These are phyloP conservation scores for Gallirallus australis DNA, from an alignment of 2,797 vertebrate genomes.

Conservation along the genomic window DNA sequence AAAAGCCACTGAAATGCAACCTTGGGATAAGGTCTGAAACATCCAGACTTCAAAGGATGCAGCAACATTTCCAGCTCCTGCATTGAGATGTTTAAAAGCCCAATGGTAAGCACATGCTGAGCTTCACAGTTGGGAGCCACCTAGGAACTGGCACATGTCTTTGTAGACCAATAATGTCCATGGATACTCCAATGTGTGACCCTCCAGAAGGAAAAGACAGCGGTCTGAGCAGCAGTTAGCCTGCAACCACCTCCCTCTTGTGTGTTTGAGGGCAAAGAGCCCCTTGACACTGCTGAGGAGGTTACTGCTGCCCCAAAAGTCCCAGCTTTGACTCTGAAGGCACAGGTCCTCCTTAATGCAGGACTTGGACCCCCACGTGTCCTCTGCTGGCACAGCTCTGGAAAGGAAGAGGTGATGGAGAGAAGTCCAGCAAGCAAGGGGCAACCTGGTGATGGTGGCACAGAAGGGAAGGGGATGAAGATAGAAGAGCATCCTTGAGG, in stretches of 20 bases:
- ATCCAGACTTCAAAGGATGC: background rate
- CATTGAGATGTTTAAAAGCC: background rate
- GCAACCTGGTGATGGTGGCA: background rate
- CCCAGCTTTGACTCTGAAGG: background rate
- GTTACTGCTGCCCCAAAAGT: background rate
- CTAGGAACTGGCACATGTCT: background rate
- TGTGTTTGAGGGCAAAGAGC: background rate
- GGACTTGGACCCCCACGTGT: background rate
- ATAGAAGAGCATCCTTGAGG: fast-evolving
- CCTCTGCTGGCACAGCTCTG: background rate
- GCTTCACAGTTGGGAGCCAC: background rate
- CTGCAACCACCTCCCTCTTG: background rate
- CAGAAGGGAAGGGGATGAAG: background rate
- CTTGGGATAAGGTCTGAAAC: background rate
- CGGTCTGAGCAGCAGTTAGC: background rate
- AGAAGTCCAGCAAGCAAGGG: background rate
- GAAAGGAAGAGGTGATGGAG: background rate
- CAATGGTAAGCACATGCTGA: fast-evolving
- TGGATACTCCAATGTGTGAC: background rate
- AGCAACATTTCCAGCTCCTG: background rate
- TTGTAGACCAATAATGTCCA: background rate
- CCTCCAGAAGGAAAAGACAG: background rate
- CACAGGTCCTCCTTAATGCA: fast-evolving
- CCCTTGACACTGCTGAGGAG: background rate
- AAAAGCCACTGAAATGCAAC: background rate